Percentiles rank a stretch among this genome's conserved stretches.
Conservation (phyloP, 1,140 invertebrate species). For the Acromyrmex echinatior region DNA sequence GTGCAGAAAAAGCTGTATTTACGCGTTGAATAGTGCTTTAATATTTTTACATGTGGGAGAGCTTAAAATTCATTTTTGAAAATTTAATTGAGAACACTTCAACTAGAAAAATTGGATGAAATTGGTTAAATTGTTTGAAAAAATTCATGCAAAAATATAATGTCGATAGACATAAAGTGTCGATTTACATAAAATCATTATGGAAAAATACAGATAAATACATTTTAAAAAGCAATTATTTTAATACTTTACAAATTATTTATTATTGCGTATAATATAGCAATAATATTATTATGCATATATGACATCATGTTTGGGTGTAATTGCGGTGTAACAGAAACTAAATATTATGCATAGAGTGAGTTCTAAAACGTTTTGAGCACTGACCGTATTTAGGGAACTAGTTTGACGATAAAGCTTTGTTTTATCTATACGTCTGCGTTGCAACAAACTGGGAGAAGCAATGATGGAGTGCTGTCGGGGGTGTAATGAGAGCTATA, state of each 20-base stretch:
- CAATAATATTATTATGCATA: constrained; percentile 8
- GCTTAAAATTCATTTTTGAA: constrained; percentile 27
- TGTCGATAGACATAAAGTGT: background rate
- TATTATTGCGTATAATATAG: background rate
- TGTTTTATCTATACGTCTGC: constrained; percentile 62
- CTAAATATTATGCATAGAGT: background rate
- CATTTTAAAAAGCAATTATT: background rate
- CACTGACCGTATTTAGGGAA: constrained; percentile 1
- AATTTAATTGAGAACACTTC: background rate
- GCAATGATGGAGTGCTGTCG: constrained; percentile 67
- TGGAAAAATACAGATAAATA: background rate
- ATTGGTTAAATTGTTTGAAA: constrained; percentile 19
- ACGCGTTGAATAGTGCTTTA: background rate
- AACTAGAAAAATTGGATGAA: constrained; percentile 3
- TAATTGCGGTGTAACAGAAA: constrained; percentile 13
- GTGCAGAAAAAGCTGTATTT: background rate
- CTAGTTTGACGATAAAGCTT: constrained; percentile 75
- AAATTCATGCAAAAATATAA: background rate
- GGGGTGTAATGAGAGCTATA: constrained; percentile 83
- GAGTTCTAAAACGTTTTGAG: constrained; percentile 27
- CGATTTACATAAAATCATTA: background rate
- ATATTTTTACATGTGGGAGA: background rate
- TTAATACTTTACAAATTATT: background rate
- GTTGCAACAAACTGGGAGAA: constrained; percentile 36
- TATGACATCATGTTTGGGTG: background rate